These are phyloP conservation scores for Falco naumanni DNA, from an alignment of 2,797 vertebrate genomes.

Conservation along the genomic window DNA sequence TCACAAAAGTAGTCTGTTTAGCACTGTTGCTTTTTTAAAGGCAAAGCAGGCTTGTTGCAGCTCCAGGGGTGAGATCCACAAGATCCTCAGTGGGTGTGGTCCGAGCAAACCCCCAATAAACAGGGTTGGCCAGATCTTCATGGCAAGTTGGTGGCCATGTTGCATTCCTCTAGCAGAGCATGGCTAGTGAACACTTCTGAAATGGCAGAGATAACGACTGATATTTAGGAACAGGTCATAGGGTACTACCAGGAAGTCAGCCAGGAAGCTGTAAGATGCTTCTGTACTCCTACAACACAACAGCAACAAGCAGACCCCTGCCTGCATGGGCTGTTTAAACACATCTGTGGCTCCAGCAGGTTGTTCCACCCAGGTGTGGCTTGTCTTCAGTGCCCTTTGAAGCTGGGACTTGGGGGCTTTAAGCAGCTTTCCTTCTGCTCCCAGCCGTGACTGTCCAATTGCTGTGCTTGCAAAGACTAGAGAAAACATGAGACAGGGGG, in stretches of 20 bases:
- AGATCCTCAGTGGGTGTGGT: neutral
- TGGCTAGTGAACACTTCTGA: neutral
- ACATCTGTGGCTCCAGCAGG: rapidly evolving
- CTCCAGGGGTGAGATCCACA: neutral
- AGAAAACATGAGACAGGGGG: neutral
- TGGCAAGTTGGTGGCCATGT: neutral
- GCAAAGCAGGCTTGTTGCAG: neutral
- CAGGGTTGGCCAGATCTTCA: neutral
- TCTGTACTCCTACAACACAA: neutral
- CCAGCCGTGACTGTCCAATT: neutral
- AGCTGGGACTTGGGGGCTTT: neutral
- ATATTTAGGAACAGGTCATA: neutral
- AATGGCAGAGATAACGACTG: neutral
- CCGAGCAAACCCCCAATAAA: neutral
- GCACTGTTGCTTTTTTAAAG: neutral
- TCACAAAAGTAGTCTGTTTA: neutral
- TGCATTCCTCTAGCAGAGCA: neutral
- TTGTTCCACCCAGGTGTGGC: rapidly evolving
- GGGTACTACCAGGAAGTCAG: neutral
- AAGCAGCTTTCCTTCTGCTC: neutral
- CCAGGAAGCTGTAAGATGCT: neutral
- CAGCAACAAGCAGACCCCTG: neutral
- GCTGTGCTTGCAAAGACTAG: neutral
- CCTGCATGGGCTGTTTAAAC: neutral
- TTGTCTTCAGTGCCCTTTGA: neutral